phyloP scores from a whole-genome alignment of 1,140 invertebrate species.

The Apis cerana region DNA sequence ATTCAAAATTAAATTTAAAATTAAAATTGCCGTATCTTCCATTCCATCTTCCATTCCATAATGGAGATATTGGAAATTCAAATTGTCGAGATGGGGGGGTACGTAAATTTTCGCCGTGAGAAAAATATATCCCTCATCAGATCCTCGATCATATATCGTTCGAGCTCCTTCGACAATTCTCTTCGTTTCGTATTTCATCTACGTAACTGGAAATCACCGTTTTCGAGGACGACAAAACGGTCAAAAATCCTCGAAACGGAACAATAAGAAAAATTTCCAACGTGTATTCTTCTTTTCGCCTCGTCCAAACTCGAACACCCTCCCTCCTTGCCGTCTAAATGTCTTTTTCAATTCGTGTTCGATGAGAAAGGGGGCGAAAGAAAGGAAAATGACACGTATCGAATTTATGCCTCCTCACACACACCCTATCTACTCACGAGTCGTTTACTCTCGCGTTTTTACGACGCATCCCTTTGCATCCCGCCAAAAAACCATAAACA shows the following conservation, averaged over 20 bases:
- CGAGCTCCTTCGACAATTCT: neutral
- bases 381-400: neutral
- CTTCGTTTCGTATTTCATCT: no score
- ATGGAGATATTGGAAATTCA: conserved; percentile 37
- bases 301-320: no score
- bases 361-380: neutral
- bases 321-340: no score
- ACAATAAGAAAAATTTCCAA: no score
- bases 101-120: conserved; percentile 27
- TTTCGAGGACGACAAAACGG: no score
- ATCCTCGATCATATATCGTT: no score
- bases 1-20: no score
- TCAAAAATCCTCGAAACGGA: no score
- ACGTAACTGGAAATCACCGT: no score
- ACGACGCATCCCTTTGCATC: conserved; percentile 71
- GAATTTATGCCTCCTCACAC: conserved; percentile 68
- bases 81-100: conserved; percentile 28
- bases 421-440: conserved; percentile 47
- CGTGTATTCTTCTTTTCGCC: no score
- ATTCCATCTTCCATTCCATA: conserved; percentile 31
- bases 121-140: conserved; percentile 5
- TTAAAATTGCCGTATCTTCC: no score
- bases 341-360: neutral
- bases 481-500: conserved; percentile 77
- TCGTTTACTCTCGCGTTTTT: conserved; percentile 74